A percentile compares a stretch with the other conserved stretches of the same genome.
Evolutionary conservation across 2,797 vertebrate genomes (phyloP).

Genomic region (Euthynnus affinis): DNA sequence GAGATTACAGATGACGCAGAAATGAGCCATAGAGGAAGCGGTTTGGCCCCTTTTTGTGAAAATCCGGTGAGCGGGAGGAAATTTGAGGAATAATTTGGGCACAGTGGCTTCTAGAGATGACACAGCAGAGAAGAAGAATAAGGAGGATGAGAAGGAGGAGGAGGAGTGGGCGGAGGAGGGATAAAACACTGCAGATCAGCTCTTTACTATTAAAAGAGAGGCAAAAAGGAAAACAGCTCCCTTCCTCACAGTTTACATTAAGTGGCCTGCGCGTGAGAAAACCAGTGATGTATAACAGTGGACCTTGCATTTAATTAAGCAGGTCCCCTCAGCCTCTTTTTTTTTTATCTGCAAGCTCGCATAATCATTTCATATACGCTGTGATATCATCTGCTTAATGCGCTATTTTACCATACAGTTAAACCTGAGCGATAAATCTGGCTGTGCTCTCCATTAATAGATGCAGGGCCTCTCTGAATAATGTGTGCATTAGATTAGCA

Average conservation of each 20-base stretch:
- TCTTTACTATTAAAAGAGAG: conserved; percentile 68
- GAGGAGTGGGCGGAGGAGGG: conserved; percentile 7
- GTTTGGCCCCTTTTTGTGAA: conserved; percentile 35
- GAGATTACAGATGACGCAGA: conserved; percentile 50
- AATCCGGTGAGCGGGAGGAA: conserved; percentile 57
- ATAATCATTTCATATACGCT: conserved; percentile 85
- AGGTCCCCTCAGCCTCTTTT: conserved; percentile 60
- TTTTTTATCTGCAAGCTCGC: conserved; percentile 75
- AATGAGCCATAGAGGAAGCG: conserved; percentile 55
- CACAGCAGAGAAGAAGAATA: conserved; percentile 47
- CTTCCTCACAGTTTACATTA: conserved; percentile 74
- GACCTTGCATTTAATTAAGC: conserved; percentile 86
- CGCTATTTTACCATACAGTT: conserved; percentile 88
- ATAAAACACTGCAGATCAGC: conserved; percentile 67
- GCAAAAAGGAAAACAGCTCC: conserved; percentile 51
- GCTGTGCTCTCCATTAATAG: conserved; percentile 81
- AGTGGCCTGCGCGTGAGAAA: conserved; percentile 73
- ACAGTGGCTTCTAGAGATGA: conserved; percentile 50
- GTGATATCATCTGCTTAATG: conserved; percentile 89
- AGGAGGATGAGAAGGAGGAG: conserved; percentile 3
- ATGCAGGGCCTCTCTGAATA: conserved; percentile 80
- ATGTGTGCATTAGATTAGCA: conserved; percentile 85
- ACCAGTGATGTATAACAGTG: conserved; percentile 81
- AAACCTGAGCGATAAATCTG: conserved; percentile 87
- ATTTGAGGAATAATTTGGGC: conserved; percentile 66